Evolutionary conservation across 2,113 vertebrate genomes (phyloP).

Genomic region (Columba livia): DNA sequence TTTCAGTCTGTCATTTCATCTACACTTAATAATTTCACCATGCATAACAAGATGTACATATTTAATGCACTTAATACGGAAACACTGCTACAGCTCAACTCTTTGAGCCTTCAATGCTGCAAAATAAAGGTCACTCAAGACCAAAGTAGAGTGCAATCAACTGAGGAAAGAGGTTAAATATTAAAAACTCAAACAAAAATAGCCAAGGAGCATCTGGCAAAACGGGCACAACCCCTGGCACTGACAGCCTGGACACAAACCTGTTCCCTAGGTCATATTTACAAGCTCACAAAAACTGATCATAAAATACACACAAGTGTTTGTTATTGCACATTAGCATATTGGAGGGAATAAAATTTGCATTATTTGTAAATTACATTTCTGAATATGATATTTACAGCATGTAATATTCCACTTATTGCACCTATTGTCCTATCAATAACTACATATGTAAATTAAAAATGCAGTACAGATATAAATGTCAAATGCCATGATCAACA

Average conservation of each 20-base stretch:
- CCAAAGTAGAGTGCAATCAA: not conserved
- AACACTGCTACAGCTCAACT: not conserved
- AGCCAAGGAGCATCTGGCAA: slow-evolving; percentile 12
- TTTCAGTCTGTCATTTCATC: not conserved
- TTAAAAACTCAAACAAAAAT: slow-evolving; percentile 24
- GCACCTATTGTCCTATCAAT: not conserved
- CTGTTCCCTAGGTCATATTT: not conserved
- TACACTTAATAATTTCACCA: not conserved
- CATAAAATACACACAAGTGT: not conserved
- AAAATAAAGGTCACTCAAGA: slow-evolving; percentile 12
- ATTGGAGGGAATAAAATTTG: not conserved
- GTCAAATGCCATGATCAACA: not conserved
- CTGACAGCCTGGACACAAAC: not conserved
- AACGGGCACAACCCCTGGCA: not conserved
- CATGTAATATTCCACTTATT: not conserved
- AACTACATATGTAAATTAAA: not conserved
- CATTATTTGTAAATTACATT: not conserved
- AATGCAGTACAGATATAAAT: not conserved
- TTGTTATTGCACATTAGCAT: not conserved
- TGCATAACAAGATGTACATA: not conserved
- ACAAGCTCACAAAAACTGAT: not conserved
- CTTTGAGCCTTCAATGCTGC: not conserved
- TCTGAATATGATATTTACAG: not conserved
- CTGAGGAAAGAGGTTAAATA: slow-evolving; percentile 35
- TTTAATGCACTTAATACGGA: not conserved